phyloP scores from a whole-genome alignment of 2,888 invertebrate genomes.

The Conomelus anceps region DNA sequence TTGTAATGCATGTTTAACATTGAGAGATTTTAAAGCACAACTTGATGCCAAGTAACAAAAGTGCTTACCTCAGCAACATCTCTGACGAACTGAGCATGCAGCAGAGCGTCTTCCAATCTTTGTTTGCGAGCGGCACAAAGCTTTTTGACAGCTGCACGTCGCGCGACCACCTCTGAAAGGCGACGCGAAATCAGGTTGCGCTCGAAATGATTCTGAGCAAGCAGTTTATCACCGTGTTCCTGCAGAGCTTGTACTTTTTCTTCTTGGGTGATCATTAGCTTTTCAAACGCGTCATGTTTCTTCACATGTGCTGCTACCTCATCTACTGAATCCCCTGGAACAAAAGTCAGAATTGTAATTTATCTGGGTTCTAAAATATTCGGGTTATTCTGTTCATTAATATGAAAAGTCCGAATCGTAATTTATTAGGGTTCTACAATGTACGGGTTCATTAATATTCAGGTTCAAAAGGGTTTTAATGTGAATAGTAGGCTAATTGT shows the following conservation, averaged over 20 bases:
- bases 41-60: not conserved
- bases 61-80: conserved; percentile 71
- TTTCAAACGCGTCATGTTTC: conserved; percentile 93
- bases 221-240: conserved; percentile 77
- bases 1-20: too few relatives aligned
- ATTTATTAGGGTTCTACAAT: too few relatives aligned
- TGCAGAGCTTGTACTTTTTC: conserved; percentile 76
- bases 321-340: conserved; percentile 65
- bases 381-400: too few relatives aligned
- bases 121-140: conserved; percentile 59
- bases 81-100: conserved; percentile 84
- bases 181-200: conserved; percentile 69
- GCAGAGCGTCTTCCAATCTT: conserved; percentile 66
- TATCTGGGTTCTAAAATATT: too few relatives aligned
- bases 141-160: conserved; percentile 59
- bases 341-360: not conserved
- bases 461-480: too few relatives aligned
- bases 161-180: conserved; percentile 64
- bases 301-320: conserved; percentile 84
- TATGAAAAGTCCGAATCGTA: too few relatives aligned
- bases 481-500: too few relatives aligned
- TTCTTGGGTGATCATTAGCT: conserved; percentile 78
- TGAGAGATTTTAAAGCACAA: too few relatives aligned
- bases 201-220: conserved; percentile 88
- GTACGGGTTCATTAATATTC: too few relatives aligned